phyloP scores from a whole-genome alignment of 2,888 invertebrate species.

The Acrobasis suavella region DNA sequence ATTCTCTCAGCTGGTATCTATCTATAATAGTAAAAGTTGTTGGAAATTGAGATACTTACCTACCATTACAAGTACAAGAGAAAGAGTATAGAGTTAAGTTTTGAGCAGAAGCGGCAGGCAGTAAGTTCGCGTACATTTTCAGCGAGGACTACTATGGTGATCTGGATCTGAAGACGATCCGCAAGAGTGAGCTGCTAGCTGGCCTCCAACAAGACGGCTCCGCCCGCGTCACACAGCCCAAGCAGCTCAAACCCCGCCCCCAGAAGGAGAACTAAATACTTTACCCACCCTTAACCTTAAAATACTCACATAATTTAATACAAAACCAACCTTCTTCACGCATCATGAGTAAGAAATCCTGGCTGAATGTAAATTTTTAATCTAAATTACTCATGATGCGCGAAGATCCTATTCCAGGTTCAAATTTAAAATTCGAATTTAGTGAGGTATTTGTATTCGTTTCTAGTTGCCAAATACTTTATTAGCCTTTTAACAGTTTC shows the following conservation, averaged over 20 bases:
- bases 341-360: conserved; percentile 39
- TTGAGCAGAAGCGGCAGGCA: conserved; percentile 64
- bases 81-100: conserved; percentile 49
- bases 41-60: conserved; percentile 51
- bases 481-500: conserved; percentile 69
- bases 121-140: conserved; percentile 83
- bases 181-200: conserved; percentile 95
- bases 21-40: conserved; percentile 60
- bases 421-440: conserved; percentile 61
- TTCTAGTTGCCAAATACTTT: conserved; percentile 79
- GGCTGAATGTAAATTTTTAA: conserved; percentile 40
- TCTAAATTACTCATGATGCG: conserved; percentile 56
- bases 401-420: conserved; percentile 61
- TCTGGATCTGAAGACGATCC: conserved; percentile 96
- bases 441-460: conserved; percentile 67
- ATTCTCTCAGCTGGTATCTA: conserved; percentile 55
- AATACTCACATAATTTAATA: conserved; percentile 71
- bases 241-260: conserved; percentile 82
- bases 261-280: conserved; percentile 76
- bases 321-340: conserved; percentile 54
- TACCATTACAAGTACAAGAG: conserved; percentile 49
- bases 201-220: conserved; percentile 87
- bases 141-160: conserved; percentile 99
- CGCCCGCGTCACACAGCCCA: conserved; percentile 63
- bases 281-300: conserved; percentile 60